phyloP scores from a whole-genome alignment of 2,888 invertebrate genomes.

The Lasiommata megera region DNA sequence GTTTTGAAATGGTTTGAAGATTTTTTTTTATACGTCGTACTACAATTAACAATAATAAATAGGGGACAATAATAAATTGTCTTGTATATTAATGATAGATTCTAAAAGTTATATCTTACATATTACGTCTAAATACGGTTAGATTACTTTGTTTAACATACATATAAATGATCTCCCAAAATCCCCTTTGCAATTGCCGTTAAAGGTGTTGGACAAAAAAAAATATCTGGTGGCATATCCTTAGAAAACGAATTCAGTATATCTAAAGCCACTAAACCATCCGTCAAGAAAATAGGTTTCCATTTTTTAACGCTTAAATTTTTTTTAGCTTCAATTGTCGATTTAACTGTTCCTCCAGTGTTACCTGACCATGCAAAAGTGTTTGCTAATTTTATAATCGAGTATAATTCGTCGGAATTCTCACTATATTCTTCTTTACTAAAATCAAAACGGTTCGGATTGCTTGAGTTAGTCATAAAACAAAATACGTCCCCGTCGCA shows the following conservation, averaged over 20 bases:
- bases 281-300: slow-evolving; percentile 58
- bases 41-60: no score
- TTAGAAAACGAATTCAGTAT: slow-evolving; percentile 53
- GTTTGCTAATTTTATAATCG: slow-evolving; percentile 59
- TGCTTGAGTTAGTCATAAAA: slow-evolving; percentile 55
- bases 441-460: slow-evolving; percentile 56
- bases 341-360: slow-evolving; percentile 23
- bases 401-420: slow-evolving; percentile 56
- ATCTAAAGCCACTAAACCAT: slow-evolving; percentile 60
- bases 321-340: slow-evolving; percentile 20
- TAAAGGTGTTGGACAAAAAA: slow-evolving; percentile 55
- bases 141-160: slow-evolving; percentile 33
- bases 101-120: no score
- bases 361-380: slow-evolving; percentile 40
- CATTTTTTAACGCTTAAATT: slow-evolving; percentile 23
- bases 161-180: slow-evolving; percentile 58
- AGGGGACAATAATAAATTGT: no score
- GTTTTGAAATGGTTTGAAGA: no score
- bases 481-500: slow-evolving; percentile 66
- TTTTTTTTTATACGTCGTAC: no score
- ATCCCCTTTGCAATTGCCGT: slow-evolving; percentile 49
- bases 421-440: slow-evolving; percentile 42
- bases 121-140: no score
- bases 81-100: no score
- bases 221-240: slow-evolving; percentile 51